Evolutionary conservation across 2,888 invertebrate genomes (phyloP), one percentile per base, ranked within the genome.

Genomic region (Drosophila meridiana): DNA sequence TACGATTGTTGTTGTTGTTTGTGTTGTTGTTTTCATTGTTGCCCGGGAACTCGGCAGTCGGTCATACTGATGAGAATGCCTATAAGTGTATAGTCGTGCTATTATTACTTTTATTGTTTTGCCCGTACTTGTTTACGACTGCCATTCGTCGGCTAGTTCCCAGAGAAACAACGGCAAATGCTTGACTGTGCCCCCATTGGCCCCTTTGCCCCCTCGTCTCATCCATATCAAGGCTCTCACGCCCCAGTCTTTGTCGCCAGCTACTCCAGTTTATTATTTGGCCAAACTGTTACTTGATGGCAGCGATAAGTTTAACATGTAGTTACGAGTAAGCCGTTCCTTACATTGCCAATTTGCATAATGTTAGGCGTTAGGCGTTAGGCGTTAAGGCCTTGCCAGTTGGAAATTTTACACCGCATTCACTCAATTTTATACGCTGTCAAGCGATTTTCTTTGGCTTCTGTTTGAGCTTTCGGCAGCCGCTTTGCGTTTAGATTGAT

Each of bases 271-370:
- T 83, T 78, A 83, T 78, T 83, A 85, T 80, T 80, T 73, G 69
- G 69, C 73, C 43, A 82, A 82, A 80, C 82, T 72, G 65, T 77
- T 78, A 69, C 71, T 58, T 61, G 84, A 78, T 82, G 76, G 60
- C 66, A 58, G 68, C 78, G 83, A 83, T 83, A 83, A 85, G 75
- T 50, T 68, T 66, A 65, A 65, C 83, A 83, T 74, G 76, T 70
- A 82, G 73, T 82, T 83, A 71, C 0, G 20, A 20, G 20, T 20
- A 20, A 75, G 75, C 81, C 67, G 76, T 83, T 83, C 67, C 73
- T 83, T 76, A 74, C 68, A 53, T 65, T 73, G 76, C 73, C 82
- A 78, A 87, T 87, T 80, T 85, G 73, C 85, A 85, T 87, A 87
- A 87, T 80, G 73, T 6, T 74, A 52, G 50, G 55, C 59, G 61